phyloP scores from a whole-genome alignment of 1,140 invertebrate genomes.

The Atta colombica region DNA sequence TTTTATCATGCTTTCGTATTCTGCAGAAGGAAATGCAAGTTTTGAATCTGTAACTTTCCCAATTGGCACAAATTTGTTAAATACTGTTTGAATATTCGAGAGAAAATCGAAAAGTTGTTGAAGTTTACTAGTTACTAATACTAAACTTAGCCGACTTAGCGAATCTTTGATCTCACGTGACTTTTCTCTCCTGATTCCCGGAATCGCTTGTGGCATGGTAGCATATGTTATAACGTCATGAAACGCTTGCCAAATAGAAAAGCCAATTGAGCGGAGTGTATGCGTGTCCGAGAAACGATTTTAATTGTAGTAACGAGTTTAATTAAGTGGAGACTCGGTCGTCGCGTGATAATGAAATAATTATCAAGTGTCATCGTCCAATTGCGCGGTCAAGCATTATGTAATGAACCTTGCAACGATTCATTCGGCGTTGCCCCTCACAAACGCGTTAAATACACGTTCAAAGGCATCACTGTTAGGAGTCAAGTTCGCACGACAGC shows the following conservation, averaged over 20 bases:
- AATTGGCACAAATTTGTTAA: background rate
- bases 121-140: background rate
- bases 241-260: conserved; percentile 48
- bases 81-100: background rate
- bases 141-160: conserved; percentile 35
- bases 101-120: background rate
- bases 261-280: conserved; percentile 17
- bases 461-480: conserved; percentile 32
- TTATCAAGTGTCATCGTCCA: conserved; percentile 74
- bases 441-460: conserved; percentile 35
- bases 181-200: background rate
- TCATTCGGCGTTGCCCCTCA: background rate
- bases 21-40: background rate
- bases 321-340: conserved; percentile 76
- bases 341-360: conserved; percentile 80
- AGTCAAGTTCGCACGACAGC: conserved; percentile 60
- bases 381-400: conserved; percentile 58
- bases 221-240: background rate
- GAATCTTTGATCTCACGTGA: conserved; percentile 12
- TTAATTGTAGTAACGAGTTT: conserved; percentile 71
- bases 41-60: background rate
- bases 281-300: conserved; percentile 34
- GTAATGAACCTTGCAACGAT: conserved; percentile 66
- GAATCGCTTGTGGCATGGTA: conserved; percentile 13
- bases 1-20: background rate